phyloP scores from a whole-genome alignment of 2,888 invertebrate genomes.

The Chrysomela aeneicollis region DNA sequence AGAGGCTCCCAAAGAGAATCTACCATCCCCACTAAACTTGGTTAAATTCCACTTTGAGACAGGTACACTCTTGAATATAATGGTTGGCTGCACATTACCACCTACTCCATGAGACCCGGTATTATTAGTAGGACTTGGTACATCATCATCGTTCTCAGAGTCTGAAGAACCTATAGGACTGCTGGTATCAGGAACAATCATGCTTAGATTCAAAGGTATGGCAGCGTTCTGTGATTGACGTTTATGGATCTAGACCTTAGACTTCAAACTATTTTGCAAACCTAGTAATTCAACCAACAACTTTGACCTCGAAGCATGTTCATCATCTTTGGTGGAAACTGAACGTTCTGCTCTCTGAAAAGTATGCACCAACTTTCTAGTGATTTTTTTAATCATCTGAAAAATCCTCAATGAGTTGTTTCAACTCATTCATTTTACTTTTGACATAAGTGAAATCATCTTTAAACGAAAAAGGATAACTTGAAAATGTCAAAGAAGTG shows the following conservation, averaged over 20 bases:
- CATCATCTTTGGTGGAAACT: slow-evolving; percentile 16
- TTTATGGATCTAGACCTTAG: slow-evolving; percentile 1
- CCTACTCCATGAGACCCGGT: not conserved
- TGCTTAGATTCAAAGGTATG: not conserved
- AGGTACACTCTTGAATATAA: slow-evolving; percentile 14
- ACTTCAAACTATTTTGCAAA: slow-evolving; percentile 12
- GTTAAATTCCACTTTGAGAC: slow-evolving; percentile 30
- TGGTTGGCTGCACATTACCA: not conserved
- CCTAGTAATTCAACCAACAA: slow-evolving; percentile 12
- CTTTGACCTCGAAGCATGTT: slow-evolving; percentile 5
- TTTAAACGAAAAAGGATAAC: not conserved
- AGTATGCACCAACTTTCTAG: slow-evolving; percentile 19
- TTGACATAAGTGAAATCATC: not conserved
- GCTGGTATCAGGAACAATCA: not conserved
- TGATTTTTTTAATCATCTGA: not conserved
- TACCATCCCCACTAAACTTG: slow-evolving; percentile 24
- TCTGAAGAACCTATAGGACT: not conserved
- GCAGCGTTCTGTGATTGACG: not conserved
- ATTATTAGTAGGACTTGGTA: not conserved
- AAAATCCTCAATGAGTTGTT: not conserved
- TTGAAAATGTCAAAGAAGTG: not conserved
- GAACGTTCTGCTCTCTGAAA: slow-evolving; percentile 18
- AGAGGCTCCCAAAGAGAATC: slow-evolving; percentile 27
- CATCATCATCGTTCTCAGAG: not conserved
- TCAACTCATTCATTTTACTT: not conserved